These are phyloP conservation scores for Syncerus caffer DNA, from an alignment of 2,797 vertebrate species.

Conservation along the genomic window DNA sequence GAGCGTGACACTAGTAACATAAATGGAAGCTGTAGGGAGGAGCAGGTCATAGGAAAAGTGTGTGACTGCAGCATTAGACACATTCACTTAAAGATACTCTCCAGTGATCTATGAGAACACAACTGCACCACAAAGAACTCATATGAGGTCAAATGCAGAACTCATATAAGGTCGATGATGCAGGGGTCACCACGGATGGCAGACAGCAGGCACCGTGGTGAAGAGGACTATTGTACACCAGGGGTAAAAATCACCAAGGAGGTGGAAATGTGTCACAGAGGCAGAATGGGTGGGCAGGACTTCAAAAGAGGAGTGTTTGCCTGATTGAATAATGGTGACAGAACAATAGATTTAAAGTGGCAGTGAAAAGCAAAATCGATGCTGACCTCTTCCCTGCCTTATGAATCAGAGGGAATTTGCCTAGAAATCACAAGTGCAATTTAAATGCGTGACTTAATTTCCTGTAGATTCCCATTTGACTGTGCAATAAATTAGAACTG, in stretches of 20 bases:
- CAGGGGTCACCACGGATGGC: background rate
- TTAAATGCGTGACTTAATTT: conserved; percentile 59
- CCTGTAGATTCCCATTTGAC: conserved; percentile 35
- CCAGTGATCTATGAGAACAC: background rate
- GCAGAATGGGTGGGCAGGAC: background rate
- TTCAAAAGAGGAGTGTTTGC: background rate
- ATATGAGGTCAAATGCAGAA: background rate
- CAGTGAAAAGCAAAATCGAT: background rate
- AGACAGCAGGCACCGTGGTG: background rate
- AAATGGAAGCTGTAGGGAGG: background rate
- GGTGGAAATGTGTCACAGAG: background rate
- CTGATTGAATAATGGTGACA: background rate
- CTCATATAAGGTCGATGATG: background rate
- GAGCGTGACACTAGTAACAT: background rate
- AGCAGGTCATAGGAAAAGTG: background rate
- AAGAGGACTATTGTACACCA: background rate
- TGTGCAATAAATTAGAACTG: conserved; percentile 42
- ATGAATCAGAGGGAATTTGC: conserved; percentile 45
- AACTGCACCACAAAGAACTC: background rate
- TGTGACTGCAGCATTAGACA: background rate
- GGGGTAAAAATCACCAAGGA: background rate
- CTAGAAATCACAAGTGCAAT: conserved; percentile 53
- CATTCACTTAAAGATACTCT: background rate
- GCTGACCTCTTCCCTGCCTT: background rate
- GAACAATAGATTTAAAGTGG: background rate